Evolutionary conservation across 2,797 vertebrate species (phyloP).

Genomic region (Sylvia borin): DNA sequence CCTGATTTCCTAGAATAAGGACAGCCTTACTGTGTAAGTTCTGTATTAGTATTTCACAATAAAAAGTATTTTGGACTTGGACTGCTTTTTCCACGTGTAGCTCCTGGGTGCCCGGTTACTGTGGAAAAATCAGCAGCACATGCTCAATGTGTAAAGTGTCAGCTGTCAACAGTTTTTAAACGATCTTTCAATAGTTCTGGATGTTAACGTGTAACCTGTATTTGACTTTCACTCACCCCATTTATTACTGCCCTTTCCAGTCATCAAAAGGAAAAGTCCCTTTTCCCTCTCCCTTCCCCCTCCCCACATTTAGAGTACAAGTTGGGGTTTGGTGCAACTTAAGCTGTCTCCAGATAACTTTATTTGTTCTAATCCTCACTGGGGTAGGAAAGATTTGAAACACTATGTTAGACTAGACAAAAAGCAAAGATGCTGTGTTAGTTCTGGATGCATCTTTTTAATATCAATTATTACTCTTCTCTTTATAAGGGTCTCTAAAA

Average conservation of each 20-base stretch:
- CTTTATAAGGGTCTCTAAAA: constrained; percentile 80
- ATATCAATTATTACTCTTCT: constrained; percentile 79
- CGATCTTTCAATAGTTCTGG: constrained; percentile 66
- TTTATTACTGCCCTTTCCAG: constrained; percentile 60
- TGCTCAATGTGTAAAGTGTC: constrained; percentile 51
- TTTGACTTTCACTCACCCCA: constrained; percentile 67
- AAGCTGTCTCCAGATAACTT: constrained; percentile 58
- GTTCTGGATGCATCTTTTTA: constrained; percentile 79
- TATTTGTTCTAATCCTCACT: constrained; percentile 69
- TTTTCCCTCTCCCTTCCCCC: not conserved
- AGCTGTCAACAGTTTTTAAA: constrained; percentile 60
- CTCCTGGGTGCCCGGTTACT: constrained; percentile 67
- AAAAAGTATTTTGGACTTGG: constrained; percentile 66
- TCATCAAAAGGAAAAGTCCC: constrained; percentile 68
- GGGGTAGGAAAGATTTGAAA: constrained; percentile 75
- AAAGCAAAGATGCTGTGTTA: constrained; percentile 78
- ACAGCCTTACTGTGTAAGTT: constrained; percentile 45
- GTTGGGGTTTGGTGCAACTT: constrained; percentile 77
- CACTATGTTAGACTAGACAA: constrained; percentile 77
- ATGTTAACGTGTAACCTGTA: constrained; percentile 68
- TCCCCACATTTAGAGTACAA: constrained; percentile 70
- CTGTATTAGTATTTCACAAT: constrained; percentile 71
- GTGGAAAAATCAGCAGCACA: constrained; percentile 67
- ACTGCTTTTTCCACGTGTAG: constrained; percentile 71
- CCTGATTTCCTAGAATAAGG: constrained; percentile 9